Evolutionary conservation across 2,797 vertebrate species (phyloP), one percentile per base, ranked within the genome.

Genomic region (Alfaro cultratus): DNA sequence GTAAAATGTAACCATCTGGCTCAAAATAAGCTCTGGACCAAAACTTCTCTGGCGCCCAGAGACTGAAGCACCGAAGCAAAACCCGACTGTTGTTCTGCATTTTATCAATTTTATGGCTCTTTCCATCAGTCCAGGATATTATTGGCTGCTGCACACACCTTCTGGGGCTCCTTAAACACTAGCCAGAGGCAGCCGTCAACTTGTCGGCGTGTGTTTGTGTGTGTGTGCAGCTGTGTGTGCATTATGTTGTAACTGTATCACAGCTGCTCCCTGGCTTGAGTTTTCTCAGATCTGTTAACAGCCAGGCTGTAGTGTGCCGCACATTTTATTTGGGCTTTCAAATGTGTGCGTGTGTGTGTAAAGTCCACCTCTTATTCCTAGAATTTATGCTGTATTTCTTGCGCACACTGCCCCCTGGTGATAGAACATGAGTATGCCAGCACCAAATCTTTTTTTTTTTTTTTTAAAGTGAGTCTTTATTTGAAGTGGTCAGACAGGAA

Each of bases 331-430:
- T 70, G 46, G 49, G 12, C 41, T 68, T 49, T 53, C 16, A 3
- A 31, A 0, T 53, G 23, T 70, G 26, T 43, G 78, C 41, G 45
- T 76, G 46, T 57, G 18, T 70, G 23, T 46, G 23, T 39, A 0
- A 8, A 39, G 43, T 67, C 18, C 15, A 76, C 82, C 73, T 64
- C 4, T 45, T 1, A 64, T 67, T 36, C 18, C 34, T 34, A 31
- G 68, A 72, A 57, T 0, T 26, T 3, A 36, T 71, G 43, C 23
- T 45, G 23, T n/a, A n/a, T n/a, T 43, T 15, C 45, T 47, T 68
- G 46, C 71, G 76, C 67, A 93, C 79, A 93, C 88, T 93, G 93
- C 92, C 94, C 91, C 91, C 95, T 94, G 80, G 82, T 95, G 95
- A 47, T 6, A 36, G 10, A 39, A n/a, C 29, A 10, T 5, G 60